Evolutionary conservation across 2,797 vertebrate species (phyloP), one percentile per base, ranked within the genome.

Genomic region (Meda fulgida): DNA sequence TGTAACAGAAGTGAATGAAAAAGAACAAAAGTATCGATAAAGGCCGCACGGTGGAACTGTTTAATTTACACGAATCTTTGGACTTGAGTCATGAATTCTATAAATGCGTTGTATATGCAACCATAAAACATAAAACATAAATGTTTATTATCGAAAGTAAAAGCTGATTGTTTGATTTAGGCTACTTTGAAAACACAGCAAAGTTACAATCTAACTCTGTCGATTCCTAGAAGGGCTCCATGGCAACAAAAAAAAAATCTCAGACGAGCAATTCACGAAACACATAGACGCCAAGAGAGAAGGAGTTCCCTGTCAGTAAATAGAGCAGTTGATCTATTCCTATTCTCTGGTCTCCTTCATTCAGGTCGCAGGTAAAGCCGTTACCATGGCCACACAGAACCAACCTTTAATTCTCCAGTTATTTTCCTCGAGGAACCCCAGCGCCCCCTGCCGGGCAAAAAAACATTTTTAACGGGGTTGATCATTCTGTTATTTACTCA

Each of bases 371-470:
- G 93, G 91, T 93, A 94, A 94, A 94, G 91, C 92, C 88, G 93
- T 96, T 95, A 89, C 92, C 92, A 95, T 94, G 90, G 92, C 77
- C 91, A 94, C 93, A 86, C 60, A 36, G 81, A 92, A 90, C 89
- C 91, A 78, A 75, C 88, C 90, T 92, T 92, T 92, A 94, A 93
- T 93, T 91, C 88, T 91, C 58, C 13, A 86, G 90, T 88, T 23
- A 19, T 93, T 92, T 92, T 91, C 91, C 78, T 90, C 65, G 88
- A 84, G 65, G 66, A 36, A 23, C n/a, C 29, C 36, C 55, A 38
- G 51, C 53, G 84, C 85, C 89, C 69, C 63, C 87, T 88, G 69
- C 73, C 69, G 89, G 78, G 11, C 46, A 48, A 48, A 48, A 48
- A 18, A 0, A 48, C 46, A 18, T 48, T 48, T 13, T 66, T 66